phyloP scores from a whole-genome alignment of 1,140 invertebrate genomes.

The Muscidifurax raptorellus region DNA sequence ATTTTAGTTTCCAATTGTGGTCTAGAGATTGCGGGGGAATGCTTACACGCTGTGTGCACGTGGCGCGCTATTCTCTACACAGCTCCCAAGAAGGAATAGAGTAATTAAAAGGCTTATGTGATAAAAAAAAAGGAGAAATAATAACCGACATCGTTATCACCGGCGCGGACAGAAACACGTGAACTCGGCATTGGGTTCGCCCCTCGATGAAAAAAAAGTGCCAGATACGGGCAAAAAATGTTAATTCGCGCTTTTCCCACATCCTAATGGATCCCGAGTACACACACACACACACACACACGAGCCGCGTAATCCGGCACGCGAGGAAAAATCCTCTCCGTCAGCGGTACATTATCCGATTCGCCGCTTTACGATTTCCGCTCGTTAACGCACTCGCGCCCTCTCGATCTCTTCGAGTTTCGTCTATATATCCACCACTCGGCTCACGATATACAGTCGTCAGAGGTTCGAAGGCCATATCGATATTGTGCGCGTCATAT shows the following conservation, averaged over 20 bases:
- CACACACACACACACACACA: background rate
- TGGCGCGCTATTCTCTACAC: background rate
- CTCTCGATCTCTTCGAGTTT: conserved; percentile 3
- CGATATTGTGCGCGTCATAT: too few relatives aligned
- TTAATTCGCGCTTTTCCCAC: conserved; percentile 18
- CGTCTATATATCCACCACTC: too few relatives aligned
- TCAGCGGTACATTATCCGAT: conserved; percentile 42
- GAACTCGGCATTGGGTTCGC: background rate
- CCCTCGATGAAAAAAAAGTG: background rate
- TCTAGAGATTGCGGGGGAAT: background rate
- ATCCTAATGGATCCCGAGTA: conserved; percentile 38
- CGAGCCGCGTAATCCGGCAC: background rate
- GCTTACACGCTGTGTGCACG: background rate
- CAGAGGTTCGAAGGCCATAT: background rate
- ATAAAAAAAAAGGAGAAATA: too few relatives aligned
- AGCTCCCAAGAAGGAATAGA: background rate
- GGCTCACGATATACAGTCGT: background rate
- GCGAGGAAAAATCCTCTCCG: background rate
- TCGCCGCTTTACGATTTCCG: conserved; percentile 51
- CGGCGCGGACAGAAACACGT: background rate
- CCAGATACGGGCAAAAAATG: background rate
- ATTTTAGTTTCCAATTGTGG: background rate
- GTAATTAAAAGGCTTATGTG: background rate
- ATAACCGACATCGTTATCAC: background rate
- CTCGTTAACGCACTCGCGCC: conserved; percentile 45